Evolutionary conservation across 2,113 vertebrate genomes (phyloP).

Genomic region (Aphyosemion australe): DNA sequence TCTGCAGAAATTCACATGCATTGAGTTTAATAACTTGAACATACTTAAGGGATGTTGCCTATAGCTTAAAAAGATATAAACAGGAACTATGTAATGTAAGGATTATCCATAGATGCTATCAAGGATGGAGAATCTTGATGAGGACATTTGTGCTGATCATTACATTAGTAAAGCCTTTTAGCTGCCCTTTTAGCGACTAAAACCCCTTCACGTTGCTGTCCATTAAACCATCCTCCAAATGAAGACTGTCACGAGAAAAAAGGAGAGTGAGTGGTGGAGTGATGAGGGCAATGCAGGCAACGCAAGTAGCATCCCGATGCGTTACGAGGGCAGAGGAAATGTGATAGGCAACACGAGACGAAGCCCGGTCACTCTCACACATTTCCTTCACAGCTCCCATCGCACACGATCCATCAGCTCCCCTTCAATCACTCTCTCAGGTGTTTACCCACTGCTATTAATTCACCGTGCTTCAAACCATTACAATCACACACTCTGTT

Average conservation of each 20-base stretch:
- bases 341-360: slow-evolving; percentile 52
- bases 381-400: slow-evolving; percentile 23
- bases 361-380: slow-evolving; percentile 25
- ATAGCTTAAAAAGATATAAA: too few relatives aligned
- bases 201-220: neutral
- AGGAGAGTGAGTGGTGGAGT: slow-evolving; percentile 7
- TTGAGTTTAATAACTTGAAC: too few relatives aligned
- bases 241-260: neutral
- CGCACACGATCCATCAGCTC: slow-evolving; percentile 33
- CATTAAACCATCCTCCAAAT: neutral
- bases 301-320: slow-evolving; percentile 37
- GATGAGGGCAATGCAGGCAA: slow-evolving; percentile 31
- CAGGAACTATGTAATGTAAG: too few relatives aligned
- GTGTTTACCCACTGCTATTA: slow-evolving; percentile 46
- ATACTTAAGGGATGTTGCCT: too few relatives aligned
- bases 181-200: neutral
- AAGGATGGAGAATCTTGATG: too few relatives aligned
- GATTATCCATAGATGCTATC: too few relatives aligned
- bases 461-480: slow-evolving; percentile 58
- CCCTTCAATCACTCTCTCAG: slow-evolving; percentile 29
- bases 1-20: too few relatives aligned
- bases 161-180: too few relatives aligned
- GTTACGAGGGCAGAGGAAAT: slow-evolving; percentile 52
- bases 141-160: too few relatives aligned
- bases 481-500: slow-evolving; percentile 47